Percentiles rank a stretch among this genome's conserved stretches.
Evolutionary conservation across 2,888 invertebrate species (phyloP).

Genomic region (Fragum sueziense): DNA sequence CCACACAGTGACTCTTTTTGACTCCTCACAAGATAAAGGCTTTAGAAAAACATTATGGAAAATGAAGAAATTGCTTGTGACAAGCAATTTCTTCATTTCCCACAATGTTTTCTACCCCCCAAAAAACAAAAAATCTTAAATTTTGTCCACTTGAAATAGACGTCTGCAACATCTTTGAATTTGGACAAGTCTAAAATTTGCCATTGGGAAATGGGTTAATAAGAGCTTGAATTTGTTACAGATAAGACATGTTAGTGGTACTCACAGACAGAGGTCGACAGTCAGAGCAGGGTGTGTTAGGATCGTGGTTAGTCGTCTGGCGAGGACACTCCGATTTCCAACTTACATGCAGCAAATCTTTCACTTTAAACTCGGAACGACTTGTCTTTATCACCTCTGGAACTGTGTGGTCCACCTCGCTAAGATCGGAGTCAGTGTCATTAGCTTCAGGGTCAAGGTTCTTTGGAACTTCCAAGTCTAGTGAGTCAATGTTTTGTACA

Average conservation of each 20-base stretch:
- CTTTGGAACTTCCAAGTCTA: not conserved
- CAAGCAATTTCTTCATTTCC: not conserved
- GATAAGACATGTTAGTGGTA: constrained; percentile 51
- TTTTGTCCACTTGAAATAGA: too few relatives aligned
- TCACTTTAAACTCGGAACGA: constrained; percentile 64
- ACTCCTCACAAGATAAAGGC: too few relatives aligned
- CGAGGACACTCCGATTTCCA: constrained; percentile 67
- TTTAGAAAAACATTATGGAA: too few relatives aligned
- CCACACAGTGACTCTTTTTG: too few relatives aligned
- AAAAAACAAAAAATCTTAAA: too few relatives aligned
- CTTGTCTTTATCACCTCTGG: constrained; percentile 54
- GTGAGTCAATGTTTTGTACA: not conserved
- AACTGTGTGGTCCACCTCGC: constrained; percentile 28
- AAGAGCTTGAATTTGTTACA: not conserved
- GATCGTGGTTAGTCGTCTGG: constrained; percentile 53
- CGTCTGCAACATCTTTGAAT: too few relatives aligned
- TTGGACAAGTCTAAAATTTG: too few relatives aligned
- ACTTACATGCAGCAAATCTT: constrained; percentile 76
- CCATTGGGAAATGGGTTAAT: too few relatives aligned
- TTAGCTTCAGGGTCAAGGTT: not conserved
- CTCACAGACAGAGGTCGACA: constrained; percentile 71
- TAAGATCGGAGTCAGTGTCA: constrained; percentile 13
- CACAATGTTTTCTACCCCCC: not conserved
- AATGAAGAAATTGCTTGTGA: too few relatives aligned
- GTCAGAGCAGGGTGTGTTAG: constrained; percentile 64